phyloP scores from a whole-genome alignment of 2,888 invertebrate species.

The Eucera pruinosa region DNA sequence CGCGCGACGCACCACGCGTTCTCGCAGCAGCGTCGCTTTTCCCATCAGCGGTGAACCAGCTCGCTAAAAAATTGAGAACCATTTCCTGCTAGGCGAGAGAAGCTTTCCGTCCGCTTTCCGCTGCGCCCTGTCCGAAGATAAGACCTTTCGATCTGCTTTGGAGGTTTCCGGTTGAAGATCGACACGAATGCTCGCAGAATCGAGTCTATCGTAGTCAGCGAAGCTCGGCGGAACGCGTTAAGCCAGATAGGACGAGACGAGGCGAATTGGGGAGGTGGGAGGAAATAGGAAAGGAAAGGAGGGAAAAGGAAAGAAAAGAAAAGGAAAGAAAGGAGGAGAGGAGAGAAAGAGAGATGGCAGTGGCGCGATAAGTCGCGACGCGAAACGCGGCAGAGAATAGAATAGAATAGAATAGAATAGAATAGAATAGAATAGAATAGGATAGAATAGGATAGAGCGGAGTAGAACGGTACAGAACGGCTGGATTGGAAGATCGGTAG shows the following conservation, averaged over 20 bases:
- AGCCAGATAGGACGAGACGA: too few relatives aligned
- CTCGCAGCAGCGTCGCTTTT: not conserved
- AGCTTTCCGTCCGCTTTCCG: too few relatives aligned
- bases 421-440: too few relatives aligned
- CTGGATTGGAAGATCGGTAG: conserved; percentile 44
- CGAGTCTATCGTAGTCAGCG: conserved; percentile 24
- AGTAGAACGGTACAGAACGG: conserved; percentile 28
- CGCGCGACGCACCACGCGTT: not conserved
- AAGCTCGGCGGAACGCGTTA: conserved; percentile 8
- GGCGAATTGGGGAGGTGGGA: too few relatives aligned
- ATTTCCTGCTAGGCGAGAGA: too few relatives aligned
- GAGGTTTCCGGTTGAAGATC: conserved; percentile 15
- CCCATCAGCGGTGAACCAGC: too few relatives aligned
- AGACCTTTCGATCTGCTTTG: conserved; percentile 7
- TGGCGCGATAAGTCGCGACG: conserved; percentile 5
- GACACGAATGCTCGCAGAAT: conserved; percentile 29
- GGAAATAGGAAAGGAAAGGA: too few relatives aligned
- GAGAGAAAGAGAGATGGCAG: not conserved
- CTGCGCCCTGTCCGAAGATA: not conserved
- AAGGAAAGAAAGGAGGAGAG: too few relatives aligned
- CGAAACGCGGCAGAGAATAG: too few relatives aligned
- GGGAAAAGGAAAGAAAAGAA: too few relatives aligned
- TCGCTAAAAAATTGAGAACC: too few relatives aligned
- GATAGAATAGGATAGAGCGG: conserved; percentile 26
- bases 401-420: too few relatives aligned